Evolutionary conservation across 2,797 vertebrate genomes (phyloP).

Genomic region (Threskiornis aethiopicus): DNA sequence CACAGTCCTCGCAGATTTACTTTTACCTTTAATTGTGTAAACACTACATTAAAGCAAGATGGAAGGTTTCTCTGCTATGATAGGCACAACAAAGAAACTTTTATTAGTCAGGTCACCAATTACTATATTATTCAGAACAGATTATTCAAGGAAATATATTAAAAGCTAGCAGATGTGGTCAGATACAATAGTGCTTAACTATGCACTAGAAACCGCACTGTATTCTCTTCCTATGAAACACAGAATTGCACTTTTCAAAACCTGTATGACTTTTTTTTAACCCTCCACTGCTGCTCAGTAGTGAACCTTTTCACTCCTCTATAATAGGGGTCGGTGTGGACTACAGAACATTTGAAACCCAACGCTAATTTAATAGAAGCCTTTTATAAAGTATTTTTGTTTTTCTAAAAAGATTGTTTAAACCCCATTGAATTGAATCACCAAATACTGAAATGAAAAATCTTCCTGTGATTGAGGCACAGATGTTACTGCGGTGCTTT

Average conservation of each 20-base stretch:
- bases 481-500: slow-evolving; percentile 27
- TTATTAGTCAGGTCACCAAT: slow-evolving; percentile 73
- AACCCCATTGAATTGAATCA: slow-evolving; percentile 32
- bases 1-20: not conserved
- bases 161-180: slow-evolving; percentile 61
- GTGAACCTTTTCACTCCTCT: not conserved
- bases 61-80: slow-evolving; percentile 28
- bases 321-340: slow-evolving; percentile 24
- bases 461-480: slow-evolving; percentile 21
- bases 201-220: slow-evolving; percentile 31
- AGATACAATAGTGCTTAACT: slow-evolving; percentile 54
- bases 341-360: slow-evolving; percentile 20
- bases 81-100: slow-evolving; percentile 64
- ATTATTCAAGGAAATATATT: slow-evolving; percentile 71
- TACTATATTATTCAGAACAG: slow-evolving; percentile 66
- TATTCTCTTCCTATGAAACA: slow-evolving; percentile 33
- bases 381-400: slow-evolving; percentile 54
- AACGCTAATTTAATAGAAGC: slow-evolving; percentile 41
- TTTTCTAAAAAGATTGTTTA: slow-evolving; percentile 23
- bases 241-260: slow-evolving; percentile 43
- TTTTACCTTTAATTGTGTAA: slow-evolving; percentile 46
- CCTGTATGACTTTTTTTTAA: slow-evolving; percentile 40
- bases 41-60: slow-evolving; percentile 15
- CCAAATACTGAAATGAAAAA: slow-evolving; percentile 63
- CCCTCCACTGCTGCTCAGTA: slow-evolving; percentile 6